Evolutionary conservation across 1,140 invertebrate genomes (phyloP), one percentile per base, ranked within the genome.

Genomic region (Drosophila santomea): DNA sequence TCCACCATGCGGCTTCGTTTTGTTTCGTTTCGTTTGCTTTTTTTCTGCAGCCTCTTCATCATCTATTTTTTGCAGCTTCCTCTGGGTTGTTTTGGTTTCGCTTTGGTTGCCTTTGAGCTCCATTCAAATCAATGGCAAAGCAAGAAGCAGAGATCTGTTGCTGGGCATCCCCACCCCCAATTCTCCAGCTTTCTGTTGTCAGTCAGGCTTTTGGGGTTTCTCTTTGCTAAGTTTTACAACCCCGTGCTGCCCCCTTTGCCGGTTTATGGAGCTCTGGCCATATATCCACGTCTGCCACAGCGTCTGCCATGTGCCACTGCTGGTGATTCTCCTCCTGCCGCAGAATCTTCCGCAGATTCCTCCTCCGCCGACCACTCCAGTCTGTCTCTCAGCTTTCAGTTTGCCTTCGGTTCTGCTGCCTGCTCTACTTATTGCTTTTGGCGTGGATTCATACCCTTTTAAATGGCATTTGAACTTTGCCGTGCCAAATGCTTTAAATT

Each of bases 201-300:
- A 75, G 72, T 75, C 73, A 58, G 48, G 51, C 69, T 74, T 74
- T 74, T 72, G 67, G 60, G 61, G 41, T 35, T 69, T 69, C 66
- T 45, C 66, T 69, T 25, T 36, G 51, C 67, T 52, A 77, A 76
- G 74, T 35, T 47, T 39, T 20, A 23, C 48, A 58, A 23, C 43
- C n/a, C 15, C 20, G 60, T 7, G 43, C 23, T 14, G 55, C 28
- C 56, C 39, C 36, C 17, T 17, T 39, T 3, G 2, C 55, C 20
- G 3, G 1, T 10, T 25, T n/a, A 50, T 45, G 48, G 45, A 3
- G 51, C 57, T 76, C 48, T 58, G 64, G 82, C 75, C 72, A 88
- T 86, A 88, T 86, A 86, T 86, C 67, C 80, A 86, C 79, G 83
- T 86, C 82, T 86, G 82, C 82, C 66, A 83, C 83, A 83, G 71